Percentiles rank a stretch among this genome's conserved stretches.
phyloP scores from a whole-genome alignment of 1,140 invertebrate genomes.

The Philaenus spumarius region DNA sequence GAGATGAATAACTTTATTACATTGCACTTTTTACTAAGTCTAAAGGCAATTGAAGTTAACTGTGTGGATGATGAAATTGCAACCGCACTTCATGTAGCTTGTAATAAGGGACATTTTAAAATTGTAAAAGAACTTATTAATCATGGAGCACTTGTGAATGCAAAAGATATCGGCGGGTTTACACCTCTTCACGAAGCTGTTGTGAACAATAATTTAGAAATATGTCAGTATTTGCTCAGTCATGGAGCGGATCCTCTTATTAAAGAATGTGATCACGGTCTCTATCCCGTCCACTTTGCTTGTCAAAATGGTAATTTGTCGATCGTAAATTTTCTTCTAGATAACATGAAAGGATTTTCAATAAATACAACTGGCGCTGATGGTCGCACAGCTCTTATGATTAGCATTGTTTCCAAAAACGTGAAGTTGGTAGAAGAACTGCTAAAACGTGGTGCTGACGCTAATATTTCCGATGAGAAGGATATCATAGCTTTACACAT shows the following conservation, averaged over 20 bases:
- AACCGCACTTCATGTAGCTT: constrained; percentile 29
- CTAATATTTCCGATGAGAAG: constrained; percentile 42
- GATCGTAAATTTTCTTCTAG: constrained; percentile 5
- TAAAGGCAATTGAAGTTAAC: constrained; percentile 20
- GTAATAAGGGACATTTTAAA: constrained; percentile 18
- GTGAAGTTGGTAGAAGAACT: constrained; percentile 40
- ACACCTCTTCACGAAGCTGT: constrained; percentile 29
- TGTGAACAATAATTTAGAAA: background rate
- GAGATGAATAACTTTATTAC: background rate
- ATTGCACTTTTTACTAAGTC: background rate
- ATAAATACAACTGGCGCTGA: constrained; percentile 16
- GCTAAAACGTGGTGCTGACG: constrained; percentile 40
- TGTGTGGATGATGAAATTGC: constrained; percentile 4
- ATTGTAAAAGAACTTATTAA: constrained; percentile 26
- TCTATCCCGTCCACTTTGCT: constrained; percentile 24
- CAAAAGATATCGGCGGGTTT: constrained; percentile 14
- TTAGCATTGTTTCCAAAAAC: constrained; percentile 44
- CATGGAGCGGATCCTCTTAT: constrained; percentile 16
- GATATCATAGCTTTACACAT: constrained; percentile 42
- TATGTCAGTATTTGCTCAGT: constrained; percentile 13
- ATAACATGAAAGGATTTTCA: constrained; percentile 17
- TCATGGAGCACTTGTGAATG: constrained; percentile 23
- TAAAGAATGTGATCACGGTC: background rate
- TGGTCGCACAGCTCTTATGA: constrained; percentile 41
- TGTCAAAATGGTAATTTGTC: constrained; percentile 18